Evolutionary conservation across 1,140 invertebrate genomes (phyloP), one percentile per base, ranked within the genome.

Genomic region (Campodea augens): DNA sequence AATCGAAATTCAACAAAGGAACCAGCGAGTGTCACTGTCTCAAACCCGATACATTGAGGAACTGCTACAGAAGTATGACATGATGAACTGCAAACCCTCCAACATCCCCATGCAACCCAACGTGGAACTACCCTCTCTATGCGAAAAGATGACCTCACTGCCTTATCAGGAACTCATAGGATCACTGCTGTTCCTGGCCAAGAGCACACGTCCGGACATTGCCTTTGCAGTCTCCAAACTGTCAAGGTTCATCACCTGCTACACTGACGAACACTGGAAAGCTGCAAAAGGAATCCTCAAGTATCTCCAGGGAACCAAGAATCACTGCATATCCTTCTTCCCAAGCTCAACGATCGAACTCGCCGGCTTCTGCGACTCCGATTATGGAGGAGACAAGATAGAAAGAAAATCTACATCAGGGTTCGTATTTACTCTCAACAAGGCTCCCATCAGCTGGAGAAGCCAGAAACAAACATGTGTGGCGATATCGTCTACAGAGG

Each of bases 321-420:
- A 13, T 21, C 20, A 36, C 10, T 47, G 47, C 4, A 49, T 51
- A 7, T 12, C 20, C 13, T 51, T 46, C 32, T 21, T 12, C 1
- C 25, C 15, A 36, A 44, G 4, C 13, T 2, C n/a, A 5, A 21
- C 7, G n/a, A n/a, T n/a, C n/a, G n/a, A n/a, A n/a, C 25, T 48
- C 10, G 15, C 22, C 7, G 41, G 47, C 20, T 48, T 27, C 22
- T 25, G 29, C 20, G 46, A 48, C 22, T 32, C 46, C 21, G 42
- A 48, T 23, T 44, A 44, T 15, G 45, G 24, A 20, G 45, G 45
- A n/a, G 40, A 43, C n/a, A n/a, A n/a, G n/a, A n/a, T n/a, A n/a
- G n/a, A n/a, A n/a, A n/a, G n/a, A n/a, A n/a, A n/a, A n/a, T 20
- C n/a, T n/a, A n/a, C n/a, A n/a, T n/a, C n/a, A n/a, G n/a, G n/a